A percentile compares a stretch with the other conserved stretches of the same genome.
These are phyloP conservation scores for Calameuta filiformis DNA, from an alignment of 2,888 invertebrate genomes.

Conservation along the genomic window DNA sequence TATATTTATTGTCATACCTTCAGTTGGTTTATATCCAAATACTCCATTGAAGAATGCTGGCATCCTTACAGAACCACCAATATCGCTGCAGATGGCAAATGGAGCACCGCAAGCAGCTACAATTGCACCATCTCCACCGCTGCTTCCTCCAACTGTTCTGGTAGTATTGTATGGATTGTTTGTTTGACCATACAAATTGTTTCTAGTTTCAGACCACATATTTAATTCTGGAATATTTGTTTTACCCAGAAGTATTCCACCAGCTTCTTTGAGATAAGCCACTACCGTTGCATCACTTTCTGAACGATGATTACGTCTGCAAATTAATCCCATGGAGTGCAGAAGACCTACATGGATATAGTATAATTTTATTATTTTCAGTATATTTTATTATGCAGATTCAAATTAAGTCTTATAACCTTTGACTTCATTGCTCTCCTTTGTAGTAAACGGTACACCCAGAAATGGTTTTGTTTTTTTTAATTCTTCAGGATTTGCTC, in stretches of 20 bases:
- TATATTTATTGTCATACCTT: slow-evolving; percentile 61
- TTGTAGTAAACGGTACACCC: slow-evolving; percentile 92
- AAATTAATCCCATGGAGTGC: slow-evolving; percentile 75
- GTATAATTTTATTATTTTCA: neutral
- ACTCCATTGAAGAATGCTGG: slow-evolving; percentile 92
- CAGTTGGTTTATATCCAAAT: slow-evolving; percentile 85
- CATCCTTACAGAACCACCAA: slow-evolving; percentile 96
- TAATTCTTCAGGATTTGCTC: slow-evolving; percentile 71
- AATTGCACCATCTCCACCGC: slow-evolving; percentile 86
- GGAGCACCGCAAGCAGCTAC: slow-evolving; percentile 83
- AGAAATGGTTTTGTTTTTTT: slow-evolving; percentile 82
- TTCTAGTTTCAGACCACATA: slow-evolving; percentile 91
- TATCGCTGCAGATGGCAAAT: slow-evolving; percentile 90
- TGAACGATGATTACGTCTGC: slow-evolving; percentile 73
- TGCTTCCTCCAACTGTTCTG: slow-evolving; percentile 90
- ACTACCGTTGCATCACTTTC: slow-evolving; percentile 84
- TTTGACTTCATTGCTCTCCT: slow-evolving; percentile 85
- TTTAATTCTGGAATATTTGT: slow-evolving; percentile 96
- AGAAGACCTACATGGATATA: slow-evolving; percentile 62
- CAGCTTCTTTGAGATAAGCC: slow-evolving; percentile 77
- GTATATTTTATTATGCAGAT: neutral
- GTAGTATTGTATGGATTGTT: slow-evolving; percentile 91
- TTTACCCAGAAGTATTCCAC: slow-evolving; percentile 86
- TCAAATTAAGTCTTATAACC: slow-evolving; percentile 66
- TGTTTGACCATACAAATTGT: slow-evolving; percentile 89